phyloP scores from a whole-genome alignment of 2,888 invertebrate genomes.

The Ametastegia equiseti region DNA sequence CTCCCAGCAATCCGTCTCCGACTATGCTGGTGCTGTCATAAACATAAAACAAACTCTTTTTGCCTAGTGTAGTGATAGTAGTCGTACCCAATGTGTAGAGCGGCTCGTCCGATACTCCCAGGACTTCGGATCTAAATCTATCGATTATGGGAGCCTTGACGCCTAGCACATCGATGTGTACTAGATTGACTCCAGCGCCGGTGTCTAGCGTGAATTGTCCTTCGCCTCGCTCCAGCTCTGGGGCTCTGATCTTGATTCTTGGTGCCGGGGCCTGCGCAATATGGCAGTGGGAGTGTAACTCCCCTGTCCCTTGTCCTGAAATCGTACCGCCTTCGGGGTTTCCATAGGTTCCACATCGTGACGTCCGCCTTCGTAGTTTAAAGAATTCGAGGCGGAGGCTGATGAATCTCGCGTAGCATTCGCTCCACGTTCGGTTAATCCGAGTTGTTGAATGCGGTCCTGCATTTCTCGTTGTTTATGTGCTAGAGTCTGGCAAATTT shows the following conservation, averaged over 20 bases:
- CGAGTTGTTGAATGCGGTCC: background rate
- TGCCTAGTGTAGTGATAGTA: background rate
- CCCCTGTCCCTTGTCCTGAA: background rate
- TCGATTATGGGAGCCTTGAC: background rate
- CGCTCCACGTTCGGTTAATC: background rate
- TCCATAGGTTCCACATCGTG: constrained; percentile 15
- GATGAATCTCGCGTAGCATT: background rate
- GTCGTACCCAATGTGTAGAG: background rate
- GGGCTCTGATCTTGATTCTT: background rate
- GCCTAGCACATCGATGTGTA: constrained; percentile 8
- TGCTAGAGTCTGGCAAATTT: background rate
- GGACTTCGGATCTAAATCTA: background rate
- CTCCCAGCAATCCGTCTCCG: background rate
- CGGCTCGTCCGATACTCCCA: background rate
- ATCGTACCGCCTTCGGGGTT: background rate
- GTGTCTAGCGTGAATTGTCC: constrained; percentile 15
- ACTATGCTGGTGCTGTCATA: background rate
- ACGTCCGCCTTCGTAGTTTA: constrained; percentile 33
- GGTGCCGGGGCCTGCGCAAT: constrained; percentile 19
- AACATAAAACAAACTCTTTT: background rate
- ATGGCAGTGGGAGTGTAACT: background rate
- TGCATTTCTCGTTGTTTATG: background rate
- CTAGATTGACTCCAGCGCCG: background rate
- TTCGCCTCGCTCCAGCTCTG: constrained; percentile 2
- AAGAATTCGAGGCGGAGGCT: background rate